Conservation (phyloP, 2,113 vertebrate species). For the Pteronura brasiliensis region DNA sequence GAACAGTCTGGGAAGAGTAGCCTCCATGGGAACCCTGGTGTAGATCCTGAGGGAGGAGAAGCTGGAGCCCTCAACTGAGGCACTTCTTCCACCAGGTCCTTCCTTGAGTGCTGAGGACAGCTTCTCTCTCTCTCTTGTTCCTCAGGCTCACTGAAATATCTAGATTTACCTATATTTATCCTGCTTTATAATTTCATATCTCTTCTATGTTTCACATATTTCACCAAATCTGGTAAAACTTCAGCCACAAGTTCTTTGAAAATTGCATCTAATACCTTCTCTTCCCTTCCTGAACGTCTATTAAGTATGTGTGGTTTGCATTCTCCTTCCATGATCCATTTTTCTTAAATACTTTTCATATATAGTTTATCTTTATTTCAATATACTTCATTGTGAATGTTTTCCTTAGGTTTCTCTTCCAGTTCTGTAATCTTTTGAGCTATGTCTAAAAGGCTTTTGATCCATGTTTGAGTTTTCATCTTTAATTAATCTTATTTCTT, state of each 20-base stretch:
- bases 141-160: not conserved
- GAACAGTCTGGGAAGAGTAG: not conserved
- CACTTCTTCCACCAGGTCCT: not conserved
- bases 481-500: not conserved
- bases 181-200: not conserved
- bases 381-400: not conserved
- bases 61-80: not conserved
- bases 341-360: not conserved
- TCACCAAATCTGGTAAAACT: not conserved
- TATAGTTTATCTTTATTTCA: not conserved
- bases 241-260: not conserved
- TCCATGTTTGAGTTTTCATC: not conserved
- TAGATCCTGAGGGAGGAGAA: not conserved
- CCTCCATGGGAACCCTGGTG: fast-evolving
- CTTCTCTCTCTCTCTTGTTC: not conserved
- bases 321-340: not conserved
- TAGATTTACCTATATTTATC: not conserved
- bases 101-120: not conserved
- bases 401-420: not conserved
- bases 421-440: not conserved
- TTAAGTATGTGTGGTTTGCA: not conserved
- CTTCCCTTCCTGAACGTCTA: not conserved
- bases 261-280: not conserved
- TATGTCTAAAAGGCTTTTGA: not conserved
- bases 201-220: not conserved